Evolutionary conservation across 2,113 vertebrate genomes (phyloP).

Genomic region (Clupea harengus): DNA sequence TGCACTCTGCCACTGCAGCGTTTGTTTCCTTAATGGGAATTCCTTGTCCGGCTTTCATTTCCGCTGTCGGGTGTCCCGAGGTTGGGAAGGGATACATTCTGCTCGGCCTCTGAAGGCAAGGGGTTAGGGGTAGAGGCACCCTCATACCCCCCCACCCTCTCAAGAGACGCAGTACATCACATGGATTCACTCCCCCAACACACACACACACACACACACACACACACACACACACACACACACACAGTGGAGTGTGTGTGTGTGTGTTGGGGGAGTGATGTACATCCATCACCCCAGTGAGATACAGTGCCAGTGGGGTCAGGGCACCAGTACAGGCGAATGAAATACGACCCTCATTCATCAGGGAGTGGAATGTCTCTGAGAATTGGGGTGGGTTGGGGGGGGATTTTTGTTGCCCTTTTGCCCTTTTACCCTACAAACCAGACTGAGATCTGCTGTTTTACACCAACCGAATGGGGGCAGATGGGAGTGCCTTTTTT

Average conservation of each 20-base stretch:
- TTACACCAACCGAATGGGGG: background rate
- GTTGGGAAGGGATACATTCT: background rate
- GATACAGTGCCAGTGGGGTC: slow-evolving; percentile 26
- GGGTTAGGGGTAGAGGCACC: background rate
- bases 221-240: too few species aligned
- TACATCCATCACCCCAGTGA: slow-evolving; percentile 24
- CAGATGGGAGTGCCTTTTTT: background rate
- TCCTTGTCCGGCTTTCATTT: background rate
- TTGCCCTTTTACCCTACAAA: background rate
- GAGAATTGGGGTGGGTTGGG: background rate
- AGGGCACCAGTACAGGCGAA: slow-evolving; percentile 10
- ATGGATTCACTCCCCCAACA: too few species aligned
- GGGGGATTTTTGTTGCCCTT: background rate
- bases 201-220: too few species aligned
- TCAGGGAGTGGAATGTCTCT: slow-evolving; percentile 30
- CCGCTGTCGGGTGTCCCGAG: background rate
- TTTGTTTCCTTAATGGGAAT: background rate
- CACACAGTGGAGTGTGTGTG: background rate
- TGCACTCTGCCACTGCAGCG: background rate
- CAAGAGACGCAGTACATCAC: too few species aligned
- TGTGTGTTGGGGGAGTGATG: background rate
- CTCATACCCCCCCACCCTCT: background rate
- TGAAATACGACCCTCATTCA: slow-evolving; percentile 41
- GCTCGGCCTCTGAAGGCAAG: background rate
- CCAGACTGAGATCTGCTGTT: background rate